A percentile compares a stretch with the other conserved stretches of the same genome.
Conservation (phyloP, 2,888 invertebrate genomes). For the Troilus luridus region DNA sequence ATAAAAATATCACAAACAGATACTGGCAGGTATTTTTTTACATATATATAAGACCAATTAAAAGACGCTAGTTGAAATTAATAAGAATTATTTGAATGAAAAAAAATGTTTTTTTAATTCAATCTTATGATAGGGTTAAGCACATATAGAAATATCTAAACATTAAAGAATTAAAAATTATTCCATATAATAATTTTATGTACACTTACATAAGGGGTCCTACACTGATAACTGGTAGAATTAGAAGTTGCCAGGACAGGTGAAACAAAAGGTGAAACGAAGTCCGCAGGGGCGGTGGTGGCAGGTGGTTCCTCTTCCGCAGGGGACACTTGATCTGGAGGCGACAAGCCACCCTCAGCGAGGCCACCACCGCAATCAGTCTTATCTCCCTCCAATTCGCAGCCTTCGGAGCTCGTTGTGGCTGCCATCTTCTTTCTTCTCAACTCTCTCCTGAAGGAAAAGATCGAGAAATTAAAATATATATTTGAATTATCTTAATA, state of each 20-base stretch:
- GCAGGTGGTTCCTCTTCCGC: slow-evolving; percentile 25
- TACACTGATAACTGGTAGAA: slow-evolving; percentile 22
- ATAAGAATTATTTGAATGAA: too few species aligned
- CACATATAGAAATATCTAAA: too few species aligned
- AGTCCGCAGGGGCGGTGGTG: slow-evolving; percentile 22
- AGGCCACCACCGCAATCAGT: slow-evolving; percentile 63
- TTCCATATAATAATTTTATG: not conserved
- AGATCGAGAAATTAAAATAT: not conserved
- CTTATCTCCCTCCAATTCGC: slow-evolving; percentile 61
- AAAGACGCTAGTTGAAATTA: too few species aligned
- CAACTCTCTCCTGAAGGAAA: slow-evolving; percentile 49
- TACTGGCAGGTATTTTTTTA: too few species aligned
- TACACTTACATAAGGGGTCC: slow-evolving; percentile 46
- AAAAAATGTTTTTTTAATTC: too few species aligned
- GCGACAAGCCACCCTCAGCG: slow-evolving; percentile 54
- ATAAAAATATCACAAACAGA: too few species aligned
- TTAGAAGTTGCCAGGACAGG: not conserved
- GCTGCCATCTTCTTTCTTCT: slow-evolving; percentile 58
- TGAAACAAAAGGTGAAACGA: slow-evolving; percentile 41
- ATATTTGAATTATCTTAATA: too few species aligned
- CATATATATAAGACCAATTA: too few species aligned
- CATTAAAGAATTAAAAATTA: not conserved
- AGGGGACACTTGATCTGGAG: slow-evolving; percentile 51
- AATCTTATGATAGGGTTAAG: too few species aligned
- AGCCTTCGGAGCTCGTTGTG: slow-evolving; percentile 46